phyloP scores from a whole-genome alignment of 1,140 invertebrate species.

The Diploscapter pachys region DNA sequence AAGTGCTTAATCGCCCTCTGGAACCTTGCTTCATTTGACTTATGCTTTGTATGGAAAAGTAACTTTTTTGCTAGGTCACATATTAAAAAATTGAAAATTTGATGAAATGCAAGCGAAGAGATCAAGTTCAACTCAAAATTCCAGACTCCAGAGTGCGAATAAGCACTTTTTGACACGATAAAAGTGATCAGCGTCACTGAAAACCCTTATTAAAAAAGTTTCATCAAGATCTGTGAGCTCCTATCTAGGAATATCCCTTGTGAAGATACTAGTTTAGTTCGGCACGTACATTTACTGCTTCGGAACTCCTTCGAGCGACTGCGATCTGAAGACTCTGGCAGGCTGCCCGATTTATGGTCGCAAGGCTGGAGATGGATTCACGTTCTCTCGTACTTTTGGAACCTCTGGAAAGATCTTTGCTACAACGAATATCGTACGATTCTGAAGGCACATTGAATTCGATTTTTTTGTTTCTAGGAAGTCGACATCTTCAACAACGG shows the following conservation, averaged over 20 bases:
- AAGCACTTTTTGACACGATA: too few species aligned
- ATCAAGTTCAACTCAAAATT: neutral
- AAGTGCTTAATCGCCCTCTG: too few species aligned
- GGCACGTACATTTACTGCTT: constrained; percentile 33
- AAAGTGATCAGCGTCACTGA: too few species aligned
- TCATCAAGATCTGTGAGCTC: too few species aligned
- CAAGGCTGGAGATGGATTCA: constrained; percentile 12
- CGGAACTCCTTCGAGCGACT: constrained; percentile 4
- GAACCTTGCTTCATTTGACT: too few species aligned
- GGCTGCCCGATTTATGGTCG: constrained; percentile 26
- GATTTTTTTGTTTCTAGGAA: neutral
- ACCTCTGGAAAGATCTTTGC: constrained; percentile 11
- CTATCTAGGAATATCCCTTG: neutral
- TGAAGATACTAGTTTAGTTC: constrained; percentile 19
- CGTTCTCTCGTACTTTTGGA: constrained; percentile 6
- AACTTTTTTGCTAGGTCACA: too few species aligned
- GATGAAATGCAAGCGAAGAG: too few species aligned
- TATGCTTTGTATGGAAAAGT: too few species aligned
- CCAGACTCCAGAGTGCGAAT: neutral
- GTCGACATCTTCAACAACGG: constrained; percentile 8
- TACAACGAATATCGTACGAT: neutral
- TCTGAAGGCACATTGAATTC: neutral
- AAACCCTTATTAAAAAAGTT: too few species aligned
- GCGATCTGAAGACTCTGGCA: constrained; percentile 23
- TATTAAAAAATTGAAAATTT: too few species aligned